phyloP scores from a whole-genome alignment of 2,113 vertebrate genomes.

The Hystrix cristata region DNA sequence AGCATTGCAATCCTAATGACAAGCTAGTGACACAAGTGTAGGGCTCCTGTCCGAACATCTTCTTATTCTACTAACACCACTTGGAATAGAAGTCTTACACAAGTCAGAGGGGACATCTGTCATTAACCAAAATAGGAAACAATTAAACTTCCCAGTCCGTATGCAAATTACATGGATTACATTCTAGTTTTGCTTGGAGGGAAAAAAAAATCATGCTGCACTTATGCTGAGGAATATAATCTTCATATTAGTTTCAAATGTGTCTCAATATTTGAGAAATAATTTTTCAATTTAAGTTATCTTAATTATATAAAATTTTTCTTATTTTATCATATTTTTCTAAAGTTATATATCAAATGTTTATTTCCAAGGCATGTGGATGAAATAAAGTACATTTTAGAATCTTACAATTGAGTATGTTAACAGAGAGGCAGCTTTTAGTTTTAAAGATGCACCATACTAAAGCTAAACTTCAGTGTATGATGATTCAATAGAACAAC shows the following conservation, averaged over 20 bases:
- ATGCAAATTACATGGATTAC: not conserved
- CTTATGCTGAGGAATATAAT: not conserved
- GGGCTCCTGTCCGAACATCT: not conserved
- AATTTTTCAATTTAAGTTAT: conserved; percentile 11
- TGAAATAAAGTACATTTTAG: conserved; percentile 82
- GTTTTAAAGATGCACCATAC: conserved; percentile 41
- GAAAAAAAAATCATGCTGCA: not conserved
- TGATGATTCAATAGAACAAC: conserved; percentile 11
- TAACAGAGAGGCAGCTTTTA: conserved; percentile 53
- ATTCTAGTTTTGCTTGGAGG: not conserved
- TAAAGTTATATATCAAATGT: conserved; percentile 55
- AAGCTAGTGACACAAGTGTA: not conserved
- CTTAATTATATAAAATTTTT: conserved; percentile 71
- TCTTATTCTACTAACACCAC: not conserved
- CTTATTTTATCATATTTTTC: conserved; percentile 57
- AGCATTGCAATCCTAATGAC: conserved; percentile 17
- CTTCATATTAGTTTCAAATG: conserved; percentile 41
- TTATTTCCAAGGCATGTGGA: conserved; percentile 69
- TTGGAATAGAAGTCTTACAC: not conserved
- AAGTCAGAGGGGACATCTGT: not conserved
- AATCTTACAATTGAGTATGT: conserved; percentile 73
- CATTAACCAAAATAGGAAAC: conserved; percentile 7
- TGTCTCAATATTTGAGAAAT: not conserved
- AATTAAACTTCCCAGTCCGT: not conserved
- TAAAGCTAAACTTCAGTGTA: conserved; percentile 32